phyloP scores from a whole-genome alignment of 2,888 invertebrate genomes.

The Harpalus rufipes region DNA sequence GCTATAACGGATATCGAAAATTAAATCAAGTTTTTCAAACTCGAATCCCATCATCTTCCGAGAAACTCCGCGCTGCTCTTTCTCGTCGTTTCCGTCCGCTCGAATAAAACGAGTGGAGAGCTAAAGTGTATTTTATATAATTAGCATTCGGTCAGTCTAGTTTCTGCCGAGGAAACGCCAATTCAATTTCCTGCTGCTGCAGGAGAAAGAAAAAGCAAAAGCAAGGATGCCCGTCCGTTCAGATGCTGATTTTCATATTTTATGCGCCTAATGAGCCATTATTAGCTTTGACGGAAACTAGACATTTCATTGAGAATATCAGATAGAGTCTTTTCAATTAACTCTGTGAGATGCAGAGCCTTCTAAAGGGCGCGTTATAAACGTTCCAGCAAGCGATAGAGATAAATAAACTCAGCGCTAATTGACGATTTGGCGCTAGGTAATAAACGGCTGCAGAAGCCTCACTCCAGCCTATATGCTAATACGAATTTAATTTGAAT shows the following conservation, averaged over 20 bases:
- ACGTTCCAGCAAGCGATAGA: slow-evolving; percentile 23
- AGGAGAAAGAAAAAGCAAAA: slow-evolving; percentile 27
- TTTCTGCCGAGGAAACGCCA: slow-evolving; percentile 68
- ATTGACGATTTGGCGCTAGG: slow-evolving; percentile 55
- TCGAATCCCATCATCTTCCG: slow-evolving; percentile 58
- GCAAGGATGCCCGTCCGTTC: slow-evolving; percentile 57
- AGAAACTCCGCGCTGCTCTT: slow-evolving; percentile 7
- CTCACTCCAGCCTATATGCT: slow-evolving; percentile 49
- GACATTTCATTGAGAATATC: not conserved
- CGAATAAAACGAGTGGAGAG: slow-evolving; percentile 16
- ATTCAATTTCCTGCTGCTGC: slow-evolving; percentile 68
- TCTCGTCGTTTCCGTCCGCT: slow-evolving; percentile 35
- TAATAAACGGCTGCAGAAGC: slow-evolving; percentile 39
- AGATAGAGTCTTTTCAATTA: not conserved
- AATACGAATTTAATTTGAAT: slow-evolving; percentile 66
- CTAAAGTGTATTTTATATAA: slow-evolving; percentile 58
- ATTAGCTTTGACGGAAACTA: slow-evolving; percentile 35
- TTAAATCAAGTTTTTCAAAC: slow-evolving; percentile 60
- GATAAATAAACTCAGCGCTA: slow-evolving; percentile 49
- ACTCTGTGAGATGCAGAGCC: too few species aligned
- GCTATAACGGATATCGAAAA: slow-evolving; percentile 57
- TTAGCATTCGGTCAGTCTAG: slow-evolving; percentile 67
- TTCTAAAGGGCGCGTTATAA: slow-evolving; percentile 20
- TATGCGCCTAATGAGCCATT: slow-evolving; percentile 41
- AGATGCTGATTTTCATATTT: slow-evolving; percentile 62